Percentiles rank a stretch among this genome's conserved stretches.
Conservation (phyloP, 1,140 invertebrate genomes). For the Ephestia elutella region DNA sequence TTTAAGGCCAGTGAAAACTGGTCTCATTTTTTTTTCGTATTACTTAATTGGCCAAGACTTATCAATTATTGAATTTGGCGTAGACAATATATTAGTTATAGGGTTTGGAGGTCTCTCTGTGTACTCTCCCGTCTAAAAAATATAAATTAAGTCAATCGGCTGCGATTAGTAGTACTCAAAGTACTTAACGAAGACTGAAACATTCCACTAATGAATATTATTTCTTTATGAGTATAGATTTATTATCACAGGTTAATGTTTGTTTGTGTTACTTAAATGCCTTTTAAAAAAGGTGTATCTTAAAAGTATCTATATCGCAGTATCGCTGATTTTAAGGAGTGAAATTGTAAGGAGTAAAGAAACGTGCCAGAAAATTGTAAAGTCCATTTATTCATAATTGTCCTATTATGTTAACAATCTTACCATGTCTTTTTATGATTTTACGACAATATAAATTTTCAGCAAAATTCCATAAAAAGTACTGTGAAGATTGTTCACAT, state of each 20-base stretch:
- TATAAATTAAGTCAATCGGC: conserved; percentile 7
- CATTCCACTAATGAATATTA: conserved; percentile 49
- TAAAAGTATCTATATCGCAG: too few relatives aligned
- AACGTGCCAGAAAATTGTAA: conserved; percentile 3
- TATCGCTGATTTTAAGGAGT: too few relatives aligned
- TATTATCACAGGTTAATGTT: not conserved
- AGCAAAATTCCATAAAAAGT: too few relatives aligned
- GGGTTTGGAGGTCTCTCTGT: not conserved
- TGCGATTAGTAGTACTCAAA: conserved; percentile 27
- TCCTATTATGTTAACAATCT: too few relatives aligned
- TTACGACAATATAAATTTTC: too few relatives aligned
- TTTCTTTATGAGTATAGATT: conserved; percentile 7
- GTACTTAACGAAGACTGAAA: conserved; percentile 65
- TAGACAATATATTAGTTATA: not conserved
- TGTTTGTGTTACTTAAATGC: not conserved
- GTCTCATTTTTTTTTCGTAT: too few relatives aligned
- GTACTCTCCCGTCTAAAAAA: not conserved
- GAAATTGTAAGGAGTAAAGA: not conserved
- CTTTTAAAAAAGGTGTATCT: not conserved
- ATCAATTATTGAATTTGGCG: too few relatives aligned
- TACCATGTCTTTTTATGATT: too few relatives aligned
- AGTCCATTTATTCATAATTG: too few relatives aligned
- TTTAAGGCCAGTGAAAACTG: too few relatives aligned
- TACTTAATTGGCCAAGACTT: too few relatives aligned
- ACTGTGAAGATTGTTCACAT: too few relatives aligned